Conservation (phyloP, 2,797 vertebrate genomes). For the Enteromius mattozi region DNA sequence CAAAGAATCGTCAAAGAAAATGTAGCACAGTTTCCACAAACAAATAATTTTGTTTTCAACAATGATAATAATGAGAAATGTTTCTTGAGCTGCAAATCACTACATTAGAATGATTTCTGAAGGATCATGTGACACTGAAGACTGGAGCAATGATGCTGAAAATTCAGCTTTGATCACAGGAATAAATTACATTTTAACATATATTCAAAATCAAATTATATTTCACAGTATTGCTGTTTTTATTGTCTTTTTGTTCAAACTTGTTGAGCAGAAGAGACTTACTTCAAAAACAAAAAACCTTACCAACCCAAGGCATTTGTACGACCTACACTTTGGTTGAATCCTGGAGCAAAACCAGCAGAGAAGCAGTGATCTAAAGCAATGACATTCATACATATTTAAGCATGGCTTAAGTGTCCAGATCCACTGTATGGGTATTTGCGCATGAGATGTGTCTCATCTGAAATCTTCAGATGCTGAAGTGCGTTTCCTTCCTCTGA, state of each 20-base stretch:
- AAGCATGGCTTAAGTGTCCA: slow-evolving; percentile 6
- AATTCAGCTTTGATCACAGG: background rate
- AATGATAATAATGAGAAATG: no score
- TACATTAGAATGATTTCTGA: background rate
- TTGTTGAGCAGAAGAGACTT: background rate
- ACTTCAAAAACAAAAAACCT: background rate
- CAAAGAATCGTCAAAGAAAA: background rate
- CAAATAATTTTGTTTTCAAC: background rate
- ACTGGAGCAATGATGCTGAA: background rate
- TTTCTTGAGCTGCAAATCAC: no score
- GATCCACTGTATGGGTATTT: slow-evolving; percentile 3
- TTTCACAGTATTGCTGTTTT: background rate
- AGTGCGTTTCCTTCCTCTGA: slow-evolving; percentile 21
- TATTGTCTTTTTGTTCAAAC: background rate
- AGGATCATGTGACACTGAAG: slow-evolving; percentile 8
- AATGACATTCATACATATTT: slow-evolving; percentile 37
- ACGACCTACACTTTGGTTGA: background rate
- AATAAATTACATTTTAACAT: background rate
- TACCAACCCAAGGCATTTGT: background rate
- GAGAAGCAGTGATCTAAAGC: slow-evolving; percentile 21
- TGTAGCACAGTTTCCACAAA: background rate
- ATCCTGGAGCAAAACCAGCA: background rate
- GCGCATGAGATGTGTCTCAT: background rate
- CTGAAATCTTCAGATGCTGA: slow-evolving; percentile 27
- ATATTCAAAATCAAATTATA: background rate